A percentile compares a stretch with the other conserved stretches of the same genome.
phyloP scores from a whole-genome alignment of 53 echinoderm and acorn worm genomes.

The Glandiceps talaboti region DNA sequence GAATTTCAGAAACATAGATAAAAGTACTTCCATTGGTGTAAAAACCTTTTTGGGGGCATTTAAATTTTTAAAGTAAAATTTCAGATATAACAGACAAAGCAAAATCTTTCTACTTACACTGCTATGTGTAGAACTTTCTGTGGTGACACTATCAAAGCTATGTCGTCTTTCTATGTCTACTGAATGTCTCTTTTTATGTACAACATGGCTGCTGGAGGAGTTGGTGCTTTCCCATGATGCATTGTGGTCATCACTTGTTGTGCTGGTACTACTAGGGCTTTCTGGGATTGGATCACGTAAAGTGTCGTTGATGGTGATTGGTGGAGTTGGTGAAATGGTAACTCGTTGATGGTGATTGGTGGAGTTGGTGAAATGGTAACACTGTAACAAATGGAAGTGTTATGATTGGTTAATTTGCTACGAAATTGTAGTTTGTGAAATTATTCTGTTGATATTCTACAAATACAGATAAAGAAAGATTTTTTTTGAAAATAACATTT shows the following conservation, averaged over 20 bases:
- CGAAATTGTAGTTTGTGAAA: too few relatives aligned
- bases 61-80: too few relatives aligned
- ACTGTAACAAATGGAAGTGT: too few relatives aligned
- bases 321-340: constrained; percentile 39
- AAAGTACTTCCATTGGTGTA: too few relatives aligned
- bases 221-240: constrained; percentile 19
- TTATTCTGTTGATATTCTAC: too few relatives aligned
- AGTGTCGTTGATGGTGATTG: constrained; percentile 40
- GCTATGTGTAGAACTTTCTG: constrained; percentile 50
- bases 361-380: background rate
- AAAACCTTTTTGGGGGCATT: too few relatives aligned
- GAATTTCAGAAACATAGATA: too few relatives aligned
- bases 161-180: constrained; percentile 34
- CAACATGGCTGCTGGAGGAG: constrained; percentile 22
- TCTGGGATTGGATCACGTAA: constrained; percentile 22
- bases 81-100: too few relatives aligned
- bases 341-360: constrained; percentile 12
- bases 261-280: background rate
- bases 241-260: background rate
- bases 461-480: too few relatives aligned
- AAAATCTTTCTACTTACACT: constrained; percentile 39
- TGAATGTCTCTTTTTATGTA: constrained; percentile 10
- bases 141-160: constrained; percentile 85
- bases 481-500: too few relatives aligned
- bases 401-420: too few relatives aligned